These are phyloP conservation scores for Cossypha heuglini DNA, from an alignment of 2,797 vertebrate species.

Conservation along the genomic window DNA sequence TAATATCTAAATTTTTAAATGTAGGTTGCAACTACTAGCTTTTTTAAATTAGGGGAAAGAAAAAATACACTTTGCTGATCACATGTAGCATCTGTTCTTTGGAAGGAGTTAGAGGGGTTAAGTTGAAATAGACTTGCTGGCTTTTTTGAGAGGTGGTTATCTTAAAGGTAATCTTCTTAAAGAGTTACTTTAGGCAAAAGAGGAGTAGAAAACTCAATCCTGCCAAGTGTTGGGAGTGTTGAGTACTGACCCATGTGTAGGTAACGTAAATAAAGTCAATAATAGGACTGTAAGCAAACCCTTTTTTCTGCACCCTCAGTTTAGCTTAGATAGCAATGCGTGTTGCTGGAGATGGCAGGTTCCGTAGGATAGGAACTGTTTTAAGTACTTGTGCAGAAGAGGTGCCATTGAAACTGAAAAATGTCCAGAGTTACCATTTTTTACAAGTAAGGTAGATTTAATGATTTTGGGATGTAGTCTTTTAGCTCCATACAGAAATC, in stretches of 20 bases:
- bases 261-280: background rate
- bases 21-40: background rate
- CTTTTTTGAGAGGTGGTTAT: background rate
- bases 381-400: background rate
- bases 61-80: background rate
- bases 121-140: background rate
- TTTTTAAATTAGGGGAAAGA: background rate
- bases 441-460: background rate
- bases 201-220: background rate
- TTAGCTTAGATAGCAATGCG: background rate
- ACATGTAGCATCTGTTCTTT: background rate
- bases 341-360: background rate
- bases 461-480: background rate
- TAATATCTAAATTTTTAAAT: background rate
- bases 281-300: rapidly evolving
- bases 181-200: background rate
- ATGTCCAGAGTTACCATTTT: background rate
- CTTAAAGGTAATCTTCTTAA: background rate
- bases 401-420: background rate
- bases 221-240: background rate
- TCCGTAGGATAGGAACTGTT: background rate
- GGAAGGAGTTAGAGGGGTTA: background rate
- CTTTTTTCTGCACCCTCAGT: background rate
- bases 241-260: background rate
- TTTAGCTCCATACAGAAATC: background rate